These are phyloP conservation scores for Gymnobelideus leadbeateri DNA, from an alignment of 2,113 vertebrate species.

Conservation along the genomic window DNA sequence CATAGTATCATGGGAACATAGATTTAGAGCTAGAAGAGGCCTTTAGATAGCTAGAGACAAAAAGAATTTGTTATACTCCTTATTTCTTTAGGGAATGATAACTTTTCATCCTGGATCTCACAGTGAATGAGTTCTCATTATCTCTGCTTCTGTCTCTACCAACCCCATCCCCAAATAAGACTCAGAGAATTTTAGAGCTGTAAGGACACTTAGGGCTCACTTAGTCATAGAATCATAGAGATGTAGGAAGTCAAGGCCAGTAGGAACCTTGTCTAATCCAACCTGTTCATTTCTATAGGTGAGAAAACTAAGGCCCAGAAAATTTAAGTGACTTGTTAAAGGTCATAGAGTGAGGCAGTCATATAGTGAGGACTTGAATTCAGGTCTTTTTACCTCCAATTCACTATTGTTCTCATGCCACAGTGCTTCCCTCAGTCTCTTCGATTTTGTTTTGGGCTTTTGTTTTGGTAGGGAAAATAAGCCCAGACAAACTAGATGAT, in stretches of 20 bases:
- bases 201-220: not conserved
- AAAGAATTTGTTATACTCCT: not conserved
- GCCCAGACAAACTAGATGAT: not conserved
- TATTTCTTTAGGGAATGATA: not conserved
- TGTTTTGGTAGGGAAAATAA: not conserved
- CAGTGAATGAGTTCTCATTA: not conserved
- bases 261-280: no score
- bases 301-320: not conserved
- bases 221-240: not conserved
- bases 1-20: not conserved
- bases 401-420: not conserved
- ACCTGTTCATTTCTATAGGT: not conserved
- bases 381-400: not conserved
- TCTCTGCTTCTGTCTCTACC: not conserved
- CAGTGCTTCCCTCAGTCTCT: not conserved
- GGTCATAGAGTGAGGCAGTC: not conserved
- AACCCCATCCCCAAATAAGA: not conserved
- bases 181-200: not conserved
- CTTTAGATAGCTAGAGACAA: not conserved
- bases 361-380: not conserved
- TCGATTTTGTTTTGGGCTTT: not conserved
- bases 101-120: not conserved
- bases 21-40: not conserved
- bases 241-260: not conserved
- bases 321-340: not conserved